Evolutionary conservation across 2,113 vertebrate genomes (phyloP), one percentile per base, ranked within the genome.

Genomic region (Ifrita kowaldi): DNA sequence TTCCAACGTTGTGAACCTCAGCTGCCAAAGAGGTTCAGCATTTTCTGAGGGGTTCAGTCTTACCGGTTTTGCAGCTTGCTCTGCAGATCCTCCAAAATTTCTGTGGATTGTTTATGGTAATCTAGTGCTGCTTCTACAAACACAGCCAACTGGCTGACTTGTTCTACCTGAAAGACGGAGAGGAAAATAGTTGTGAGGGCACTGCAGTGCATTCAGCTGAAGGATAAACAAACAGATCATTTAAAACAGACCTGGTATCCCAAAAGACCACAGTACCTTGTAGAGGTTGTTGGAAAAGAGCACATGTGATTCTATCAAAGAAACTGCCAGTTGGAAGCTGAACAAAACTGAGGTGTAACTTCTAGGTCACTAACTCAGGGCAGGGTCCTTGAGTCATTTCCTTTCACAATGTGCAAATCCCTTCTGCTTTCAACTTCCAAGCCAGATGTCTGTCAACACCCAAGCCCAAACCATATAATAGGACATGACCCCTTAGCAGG

Each of bases 11-110:
- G 22, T 7, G 44, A 87, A 65, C 18, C 13, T 57, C 10, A 3
- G 53, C 86, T 68, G 28, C 60, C 69, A 42, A 77, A 71, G 37
- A 42, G 33, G 53, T 55, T 78, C 52, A 67, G 3, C 30, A 12
- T 59, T 65, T 81, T 76, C 63, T 35, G 67, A 74, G 63, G 47
- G 46, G 17, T 42, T 71, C 46, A 22, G 39, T 28, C 97, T 97
- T 90, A 99, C 99, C 99, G 98, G 84, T 96, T 98, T 92, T 99
- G 98, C 69, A 99, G 97, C 94, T 97, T 98, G 65, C 77, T 94
- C 37, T 98, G 98, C 47, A 99, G 98, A n/a, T 99, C 98, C 95
- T 99, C 97, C 97, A 99, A 97, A 89, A 99, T 99, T 42, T 98
- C 98, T 17, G 98, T 74, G 13, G 98, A 98, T 96, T 99, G 98